Base-by-base conservation (phyloP, 2,113 vertebrate species). In the Morone chrysops region DNA sequence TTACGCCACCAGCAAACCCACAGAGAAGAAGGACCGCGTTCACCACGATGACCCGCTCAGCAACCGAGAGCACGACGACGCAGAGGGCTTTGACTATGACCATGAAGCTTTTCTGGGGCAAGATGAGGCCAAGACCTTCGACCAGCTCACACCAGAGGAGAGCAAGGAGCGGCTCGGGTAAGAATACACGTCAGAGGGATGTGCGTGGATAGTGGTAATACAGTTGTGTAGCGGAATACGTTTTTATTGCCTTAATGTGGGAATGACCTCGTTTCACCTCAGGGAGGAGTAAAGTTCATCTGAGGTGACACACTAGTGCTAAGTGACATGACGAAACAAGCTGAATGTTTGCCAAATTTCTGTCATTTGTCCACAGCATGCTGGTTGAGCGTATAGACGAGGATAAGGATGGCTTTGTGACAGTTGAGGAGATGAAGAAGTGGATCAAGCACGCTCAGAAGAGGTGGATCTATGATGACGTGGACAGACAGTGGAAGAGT, bases 401-500 rank as follows among this genome's bases (percentile, higher is more conserved):
- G 63, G 96, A 99, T 94, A 95, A 96, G n/a, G 97, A 99, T 17
- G 97, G 98, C 74, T 97, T 95, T 50, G 98, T 99, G 76, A 98
- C 97, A 0, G 95, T 94, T 78, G 98, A 99, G 50, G 98, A 99
- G 90, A 97, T 99, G 90, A 97, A 96, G 92, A 95, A 75, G 83
- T 99, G 98, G 98, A 99, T 99, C 93, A 99, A 99, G 63, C 97
- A 97, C 80, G 96, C 98, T 59, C 98, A 99, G 86, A 99, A 97
- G 85, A 96, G 96, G 84, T 99, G 98, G 97, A 98, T 99, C 89
- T 98, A 96, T 17, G 98, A 99, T 88, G 98, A 99, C 13, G 98
- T 99, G 87, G 97, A 99, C 81, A 95, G 97, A 8, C 98, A 99
- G 94, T 98, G 97, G 97, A 98, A 97, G 87, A 97, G 97, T 87